These are phyloP conservation scores for Montipora cactus DNA, from an alignment of 64 coral and sea anemone species.

Conservation along the genomic window DNA sequence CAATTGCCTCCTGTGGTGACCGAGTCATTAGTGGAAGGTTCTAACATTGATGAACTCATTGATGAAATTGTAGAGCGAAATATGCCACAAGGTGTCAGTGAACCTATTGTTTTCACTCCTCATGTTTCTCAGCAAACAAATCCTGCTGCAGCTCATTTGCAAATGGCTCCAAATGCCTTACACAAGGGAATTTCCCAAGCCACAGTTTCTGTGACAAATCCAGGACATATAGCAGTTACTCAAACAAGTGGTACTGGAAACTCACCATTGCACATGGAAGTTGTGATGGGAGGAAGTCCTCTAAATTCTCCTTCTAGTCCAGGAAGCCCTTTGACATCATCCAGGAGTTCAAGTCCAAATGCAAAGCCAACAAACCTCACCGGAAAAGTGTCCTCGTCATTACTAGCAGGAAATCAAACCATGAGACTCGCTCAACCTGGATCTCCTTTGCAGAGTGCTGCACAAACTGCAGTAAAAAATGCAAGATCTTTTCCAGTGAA, in stretches of 20 bases:
- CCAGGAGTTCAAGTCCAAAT: slow-evolving; percentile 44
- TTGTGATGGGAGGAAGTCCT: slow-evolving; percentile 30
- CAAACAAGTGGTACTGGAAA: not conserved
- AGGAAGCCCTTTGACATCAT: slow-evolving; percentile 33
- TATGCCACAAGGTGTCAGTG: slow-evolving; percentile 91
- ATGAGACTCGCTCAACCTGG: slow-evolving; percentile 10
- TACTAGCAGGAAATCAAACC: slow-evolving; percentile 2
- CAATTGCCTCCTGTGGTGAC: slow-evolving; percentile 44
- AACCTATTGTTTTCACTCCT: slow-evolving; percentile 79
- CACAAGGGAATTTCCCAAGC: slow-evolving; percentile 1
- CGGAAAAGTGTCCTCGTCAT: slow-evolving; percentile 6
- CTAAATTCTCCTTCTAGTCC: slow-evolving; percentile 24
- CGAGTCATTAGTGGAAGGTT: slow-evolving; percentile 60
- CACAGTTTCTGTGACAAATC: not conserved
- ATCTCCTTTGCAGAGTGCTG: slow-evolving; percentile 18
- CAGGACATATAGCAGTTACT: not conserved
- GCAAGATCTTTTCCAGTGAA: not conserved
- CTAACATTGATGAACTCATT: slow-evolving; percentile 89
- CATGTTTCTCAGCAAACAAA: slow-evolving; percentile 56
- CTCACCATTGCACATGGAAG: not conserved
- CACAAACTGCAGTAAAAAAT: slow-evolving; percentile 11
- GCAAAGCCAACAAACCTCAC: slow-evolving; percentile 38
- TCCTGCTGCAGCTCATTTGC: slow-evolving; percentile 47
- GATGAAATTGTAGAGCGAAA: slow-evolving; percentile 97
- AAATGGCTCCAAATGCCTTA: slow-evolving; percentile 14